Evolutionary conservation across 2,888 invertebrate species (phyloP).

Genomic region (Drosophila pullipes): DNA sequence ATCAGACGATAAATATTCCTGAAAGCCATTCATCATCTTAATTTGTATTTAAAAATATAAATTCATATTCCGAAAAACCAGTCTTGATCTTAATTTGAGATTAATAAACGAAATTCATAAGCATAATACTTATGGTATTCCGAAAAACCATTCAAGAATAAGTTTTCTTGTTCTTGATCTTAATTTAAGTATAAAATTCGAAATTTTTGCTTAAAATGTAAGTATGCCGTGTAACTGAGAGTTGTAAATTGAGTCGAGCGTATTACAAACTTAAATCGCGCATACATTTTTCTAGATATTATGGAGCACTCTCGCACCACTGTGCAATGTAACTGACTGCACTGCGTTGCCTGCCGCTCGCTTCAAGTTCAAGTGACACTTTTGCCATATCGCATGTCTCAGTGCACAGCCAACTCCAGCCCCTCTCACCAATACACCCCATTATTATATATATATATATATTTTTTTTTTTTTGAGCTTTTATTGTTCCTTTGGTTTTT

Average conservation of each 20-base stretch:
- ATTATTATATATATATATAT: background rate
- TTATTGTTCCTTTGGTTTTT: constrained; percentile 40
- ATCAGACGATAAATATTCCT: background rate
- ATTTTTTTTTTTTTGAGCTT: constrained; percentile 7
- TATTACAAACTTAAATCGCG: background rate
- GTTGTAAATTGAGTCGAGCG: background rate
- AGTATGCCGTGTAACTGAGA: background rate
- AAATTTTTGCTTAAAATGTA: background rate
- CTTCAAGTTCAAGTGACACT: constrained; percentile 76
- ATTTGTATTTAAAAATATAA: background rate
- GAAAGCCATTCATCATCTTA: background rate
- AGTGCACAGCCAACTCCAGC: constrained; percentile 35
- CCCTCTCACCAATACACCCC: constrained; percentile 1
- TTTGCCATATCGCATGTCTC: constrained; percentile 74
- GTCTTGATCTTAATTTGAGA: background rate
- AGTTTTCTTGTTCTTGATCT: background rate
- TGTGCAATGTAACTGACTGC: constrained; percentile 33
- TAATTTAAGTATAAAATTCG: background rate
- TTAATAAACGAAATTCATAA: background rate
- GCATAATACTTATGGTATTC: background rate
- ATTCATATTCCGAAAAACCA: too few relatives aligned
- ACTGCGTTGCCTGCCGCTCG: constrained; percentile 29
- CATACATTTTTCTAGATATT: background rate
- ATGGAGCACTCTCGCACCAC: constrained; percentile 32
- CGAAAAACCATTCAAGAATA: background rate